Conservation (phyloP, 1,140 invertebrate species). For the Aphelinus certus region DNA sequence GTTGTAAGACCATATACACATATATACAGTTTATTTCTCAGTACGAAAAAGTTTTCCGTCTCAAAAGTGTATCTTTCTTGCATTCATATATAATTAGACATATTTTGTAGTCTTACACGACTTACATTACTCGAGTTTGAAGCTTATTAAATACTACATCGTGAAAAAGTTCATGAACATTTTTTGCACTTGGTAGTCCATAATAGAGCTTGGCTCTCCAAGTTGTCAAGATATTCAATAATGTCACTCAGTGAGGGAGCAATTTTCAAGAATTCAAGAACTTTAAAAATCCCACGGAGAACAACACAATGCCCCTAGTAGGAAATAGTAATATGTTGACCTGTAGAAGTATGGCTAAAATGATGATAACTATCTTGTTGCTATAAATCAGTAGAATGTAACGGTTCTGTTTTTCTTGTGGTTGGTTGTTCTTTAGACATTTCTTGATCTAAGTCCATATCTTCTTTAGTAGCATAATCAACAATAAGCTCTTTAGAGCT, state of each 20-base stretch:
- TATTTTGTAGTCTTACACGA: too few relatives aligned
- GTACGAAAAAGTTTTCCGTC: neutral
- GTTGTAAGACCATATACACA: too few relatives aligned
- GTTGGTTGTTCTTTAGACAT: conserved; percentile 59
- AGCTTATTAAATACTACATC: too few relatives aligned
- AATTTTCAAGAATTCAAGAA: too few relatives aligned
- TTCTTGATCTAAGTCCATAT: conserved; percentile 77
- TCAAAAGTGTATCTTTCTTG: neutral
- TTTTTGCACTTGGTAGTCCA: too few relatives aligned
- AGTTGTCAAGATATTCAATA: too few relatives aligned
- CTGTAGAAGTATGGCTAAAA: conserved; percentile 63
- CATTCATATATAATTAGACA: too few relatives aligned
- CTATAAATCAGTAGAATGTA: conserved; percentile 67
- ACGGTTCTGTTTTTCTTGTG: conserved; percentile 59
- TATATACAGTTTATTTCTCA: conserved; percentile 1
- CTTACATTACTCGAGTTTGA: too few relatives aligned
- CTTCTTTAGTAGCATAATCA: conserved; percentile 86
- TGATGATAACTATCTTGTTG: conserved; percentile 64
- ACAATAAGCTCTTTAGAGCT: conserved; percentile 95
- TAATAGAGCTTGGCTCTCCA: too few relatives aligned
- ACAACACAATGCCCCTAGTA: conserved; percentile 1
- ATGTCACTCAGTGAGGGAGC: too few relatives aligned
- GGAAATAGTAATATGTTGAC: conserved; percentile 54
- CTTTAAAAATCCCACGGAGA: too few relatives aligned
- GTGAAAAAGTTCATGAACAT: too few relatives aligned